Percentiles rank a stretch among this genome's conserved stretches.
Conservation (phyloP, 2,888 invertebrate genomes). For the Mamestra brassicae region DNA sequence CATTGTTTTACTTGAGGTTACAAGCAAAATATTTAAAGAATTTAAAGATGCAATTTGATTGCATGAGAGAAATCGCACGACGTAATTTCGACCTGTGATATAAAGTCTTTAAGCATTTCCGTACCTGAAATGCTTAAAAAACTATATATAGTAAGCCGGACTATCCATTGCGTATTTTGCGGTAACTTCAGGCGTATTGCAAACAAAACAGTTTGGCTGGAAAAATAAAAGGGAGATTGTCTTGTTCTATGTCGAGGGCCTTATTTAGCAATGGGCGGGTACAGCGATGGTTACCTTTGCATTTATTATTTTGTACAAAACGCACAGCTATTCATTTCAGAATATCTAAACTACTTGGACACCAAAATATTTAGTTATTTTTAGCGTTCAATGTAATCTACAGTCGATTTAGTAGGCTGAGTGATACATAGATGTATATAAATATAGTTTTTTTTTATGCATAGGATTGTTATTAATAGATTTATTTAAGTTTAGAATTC, state of each 20-base stretch:
- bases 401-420: neutral
- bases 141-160: too few relatives aligned
- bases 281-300: constrained; percentile 2
- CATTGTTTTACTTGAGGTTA: constrained; percentile 7
- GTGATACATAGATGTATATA: constrained; percentile 19
- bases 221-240: too few relatives aligned
- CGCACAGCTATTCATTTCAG: neutral
- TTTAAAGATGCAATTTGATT: neutral
- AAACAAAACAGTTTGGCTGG: neutral
- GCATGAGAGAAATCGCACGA: neutral
- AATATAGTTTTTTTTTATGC: constrained; percentile 12
- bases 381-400: neutral
- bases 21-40: neutral
- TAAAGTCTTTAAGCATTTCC: neutral
- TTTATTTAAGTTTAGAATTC: constrained; percentile 38
- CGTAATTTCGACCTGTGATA: neutral
- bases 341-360: neutral
- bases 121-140: too few relatives aligned
- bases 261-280: neutral
- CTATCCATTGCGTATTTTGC: neutral
- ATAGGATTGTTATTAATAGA: constrained; percentile 39
- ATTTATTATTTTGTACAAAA: neutral
- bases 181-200: neutral
- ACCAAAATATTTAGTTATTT: neutral
- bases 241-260: neutral